Percentiles rank a stretch among this genome's conserved stretches.
These are phyloP conservation scores for Gambusia holbrooki DNA, from an alignment of 2,113 vertebrate species.

Conservation along the genomic window DNA sequence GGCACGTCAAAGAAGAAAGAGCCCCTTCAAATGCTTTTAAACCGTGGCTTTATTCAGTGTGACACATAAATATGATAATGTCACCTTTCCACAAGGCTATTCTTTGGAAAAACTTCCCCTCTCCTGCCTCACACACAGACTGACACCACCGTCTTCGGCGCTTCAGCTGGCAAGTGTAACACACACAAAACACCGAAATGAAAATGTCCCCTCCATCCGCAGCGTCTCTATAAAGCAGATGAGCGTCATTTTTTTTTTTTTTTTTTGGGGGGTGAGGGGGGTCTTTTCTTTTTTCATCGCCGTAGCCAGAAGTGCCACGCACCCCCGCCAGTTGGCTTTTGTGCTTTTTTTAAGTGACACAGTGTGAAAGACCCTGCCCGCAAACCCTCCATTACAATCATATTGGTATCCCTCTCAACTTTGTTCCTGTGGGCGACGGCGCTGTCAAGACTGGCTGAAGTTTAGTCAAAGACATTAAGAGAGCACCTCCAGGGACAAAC, in stretches of 20 bases:
- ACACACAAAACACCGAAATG: conserved; percentile 48
- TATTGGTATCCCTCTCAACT: conserved; percentile 73
- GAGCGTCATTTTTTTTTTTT: conserved; percentile 36
- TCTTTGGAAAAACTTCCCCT: conserved; percentile 15
- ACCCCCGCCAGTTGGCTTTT: conserved; percentile 59
- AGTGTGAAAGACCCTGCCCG: conserved; percentile 72
- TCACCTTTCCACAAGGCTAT: conserved; percentile 42
- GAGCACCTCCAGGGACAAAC: conserved; percentile 72
- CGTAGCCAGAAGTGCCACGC: conserved; percentile 62
- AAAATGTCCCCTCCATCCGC: conserved; percentile 41
- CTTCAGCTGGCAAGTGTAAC: conserved; percentile 45
- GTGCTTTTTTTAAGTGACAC: conserved; percentile 73
- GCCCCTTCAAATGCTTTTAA: conserved; percentile 8
- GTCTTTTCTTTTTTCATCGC: neutral
- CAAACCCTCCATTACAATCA: conserved; percentile 74
- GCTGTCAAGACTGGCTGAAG: conserved; percentile 72
- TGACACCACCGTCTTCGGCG: conserved; percentile 24
- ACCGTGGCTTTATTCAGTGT: conserved; percentile 1
- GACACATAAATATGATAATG: conserved; percentile 21
- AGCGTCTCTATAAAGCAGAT: conserved; percentile 29
- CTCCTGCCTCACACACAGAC: neutral
- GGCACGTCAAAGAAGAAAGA: neutral
- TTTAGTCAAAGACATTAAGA: conserved; percentile 79
- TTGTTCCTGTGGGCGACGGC: conserved; percentile 67
- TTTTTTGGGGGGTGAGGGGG: conserved; percentile 4